Conservation (phyloP, 2,888 invertebrate genomes). For the Furcula furcula region DNA sequence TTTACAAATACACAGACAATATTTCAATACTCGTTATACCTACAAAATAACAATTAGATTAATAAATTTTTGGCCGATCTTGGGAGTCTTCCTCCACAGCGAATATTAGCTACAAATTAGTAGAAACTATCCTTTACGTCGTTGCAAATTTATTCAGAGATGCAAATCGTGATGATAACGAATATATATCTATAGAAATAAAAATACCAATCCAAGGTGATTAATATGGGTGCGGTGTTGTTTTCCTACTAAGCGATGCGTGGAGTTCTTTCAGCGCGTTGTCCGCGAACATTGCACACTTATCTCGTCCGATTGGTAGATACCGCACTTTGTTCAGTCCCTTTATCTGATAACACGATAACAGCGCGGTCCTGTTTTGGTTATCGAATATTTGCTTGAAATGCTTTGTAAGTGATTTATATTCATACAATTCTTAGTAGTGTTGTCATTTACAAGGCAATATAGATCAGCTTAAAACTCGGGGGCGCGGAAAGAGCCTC, state of each 20-base stretch:
- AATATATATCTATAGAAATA: background rate
- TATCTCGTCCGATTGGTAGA: conserved; percentile 40
- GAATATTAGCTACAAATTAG: too few relatives aligned
- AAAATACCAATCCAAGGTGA: background rate
- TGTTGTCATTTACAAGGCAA: too few relatives aligned
- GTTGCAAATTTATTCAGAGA: background rate
- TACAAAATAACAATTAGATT: too few relatives aligned
- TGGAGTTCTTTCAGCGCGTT: conserved; percentile 1
- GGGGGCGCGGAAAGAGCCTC: too few relatives aligned
- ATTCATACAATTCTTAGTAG: too few relatives aligned
- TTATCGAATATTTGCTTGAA: conserved; percentile 33
- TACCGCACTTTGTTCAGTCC: conserved; percentile 42
- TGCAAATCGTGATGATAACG: background rate
- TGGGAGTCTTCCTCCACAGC: too few relatives aligned
- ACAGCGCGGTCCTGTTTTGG: conserved; percentile 36
- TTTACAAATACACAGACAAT: too few relatives aligned
- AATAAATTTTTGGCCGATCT: too few relatives aligned
- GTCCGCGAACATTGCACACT: conserved; percentile 16
- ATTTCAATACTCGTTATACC: too few relatives aligned
- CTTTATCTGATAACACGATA: conserved; percentile 54
- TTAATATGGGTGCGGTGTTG: conserved; percentile 1
- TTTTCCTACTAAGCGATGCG: background rate
- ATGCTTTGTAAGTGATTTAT: conserved; percentile 16
- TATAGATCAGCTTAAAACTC: too few relatives aligned
- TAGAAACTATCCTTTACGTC: too few relatives aligned